These are phyloP conservation scores for Monopis laevigella DNA, from an alignment of 2,888 invertebrate species.

Conservation along the genomic window DNA sequence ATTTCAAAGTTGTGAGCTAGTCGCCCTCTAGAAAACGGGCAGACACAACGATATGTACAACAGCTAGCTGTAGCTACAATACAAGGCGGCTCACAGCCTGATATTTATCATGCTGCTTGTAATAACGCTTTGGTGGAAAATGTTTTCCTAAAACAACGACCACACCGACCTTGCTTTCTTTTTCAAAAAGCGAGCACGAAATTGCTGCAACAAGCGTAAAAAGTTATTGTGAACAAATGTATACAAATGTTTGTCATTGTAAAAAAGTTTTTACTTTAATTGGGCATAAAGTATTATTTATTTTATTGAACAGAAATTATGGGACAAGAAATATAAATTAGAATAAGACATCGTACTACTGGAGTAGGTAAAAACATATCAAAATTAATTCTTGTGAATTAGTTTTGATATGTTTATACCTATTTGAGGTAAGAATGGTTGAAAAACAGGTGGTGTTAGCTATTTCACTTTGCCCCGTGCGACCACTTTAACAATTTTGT, in stretches of 20 bases:
- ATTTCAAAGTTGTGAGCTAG: slow-evolving; percentile 18
- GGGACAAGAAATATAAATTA: too few relatives aligned
- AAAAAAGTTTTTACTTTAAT: too few relatives aligned
- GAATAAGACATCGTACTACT: too few relatives aligned
- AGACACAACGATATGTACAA: slow-evolving; percentile 10
- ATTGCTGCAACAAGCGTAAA: slow-evolving; percentile 8
- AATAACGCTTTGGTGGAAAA: slow-evolving; percentile 21
- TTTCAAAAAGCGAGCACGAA: background rate
- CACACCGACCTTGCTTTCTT: slow-evolving; percentile 7
- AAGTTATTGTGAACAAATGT: background rate
- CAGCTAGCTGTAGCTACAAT: slow-evolving; percentile 10
- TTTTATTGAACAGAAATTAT: too few relatives aligned
- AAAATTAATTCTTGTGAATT: too few relatives aligned
- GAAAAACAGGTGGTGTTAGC: too few relatives aligned
- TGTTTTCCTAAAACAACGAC: slow-evolving; percentile 11
- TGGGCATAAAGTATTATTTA: too few relatives aligned
- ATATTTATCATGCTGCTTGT: slow-evolving; percentile 22
- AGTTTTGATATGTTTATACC: too few relatives aligned
- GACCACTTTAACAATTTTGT: too few relatives aligned
- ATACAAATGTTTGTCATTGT: background rate
- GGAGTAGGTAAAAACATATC: too few relatives aligned
- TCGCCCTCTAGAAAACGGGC: slow-evolving; percentile 10
- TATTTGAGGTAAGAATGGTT: too few relatives aligned
- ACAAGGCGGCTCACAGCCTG: slow-evolving; percentile 14
- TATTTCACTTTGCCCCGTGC: too few relatives aligned